Evolutionary conservation across 2,113 vertebrate species (phyloP).

Genomic region (Ariopsis seemanni): DNA sequence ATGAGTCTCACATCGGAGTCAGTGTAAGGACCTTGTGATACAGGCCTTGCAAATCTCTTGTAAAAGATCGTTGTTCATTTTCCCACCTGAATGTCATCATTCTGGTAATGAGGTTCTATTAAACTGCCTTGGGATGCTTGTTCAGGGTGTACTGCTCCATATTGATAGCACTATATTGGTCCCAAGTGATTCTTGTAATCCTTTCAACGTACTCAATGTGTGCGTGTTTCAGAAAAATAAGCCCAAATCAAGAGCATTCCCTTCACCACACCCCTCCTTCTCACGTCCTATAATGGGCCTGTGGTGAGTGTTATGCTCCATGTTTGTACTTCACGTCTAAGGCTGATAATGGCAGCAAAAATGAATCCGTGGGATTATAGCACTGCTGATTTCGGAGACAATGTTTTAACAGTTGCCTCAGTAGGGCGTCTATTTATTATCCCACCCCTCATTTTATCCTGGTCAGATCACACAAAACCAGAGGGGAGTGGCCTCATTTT

Average conservation of each 20-base stretch:
- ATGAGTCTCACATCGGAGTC: neutral
- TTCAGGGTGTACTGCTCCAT: neutral
- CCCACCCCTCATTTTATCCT: slow-evolving; percentile 68
- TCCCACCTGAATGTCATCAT: slow-evolving; percentile 4
- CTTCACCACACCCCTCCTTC: slow-evolving; percentile 8
- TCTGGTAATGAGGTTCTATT: neutral
- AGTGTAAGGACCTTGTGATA: neutral
- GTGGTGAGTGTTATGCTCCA: slow-evolving; percentile 41
- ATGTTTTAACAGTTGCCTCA: slow-evolving; percentile 67
- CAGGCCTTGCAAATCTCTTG: neutral
- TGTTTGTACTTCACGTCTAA: slow-evolving; percentile 59
- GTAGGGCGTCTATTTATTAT: slow-evolving; percentile 73
- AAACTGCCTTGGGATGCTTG: neutral
- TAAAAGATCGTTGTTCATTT: slow-evolving; percentile 5
- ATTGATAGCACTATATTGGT: slow-evolving; percentile 14
- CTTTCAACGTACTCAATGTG: slow-evolving; percentile 25
- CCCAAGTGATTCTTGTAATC: slow-evolving; percentile 49
- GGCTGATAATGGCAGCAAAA: slow-evolving; percentile 64
- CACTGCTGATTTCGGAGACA: slow-evolving; percentile 56
- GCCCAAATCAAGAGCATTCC: slow-evolving; percentile 30
- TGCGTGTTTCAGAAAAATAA: slow-evolving; percentile 43
- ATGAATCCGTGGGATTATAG: slow-evolving; percentile 64
- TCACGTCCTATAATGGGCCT: slow-evolving; percentile 41
- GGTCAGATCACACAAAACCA: slow-evolving; percentile 73
- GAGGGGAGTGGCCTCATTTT: slow-evolving; percentile 66